Evolutionary conservation across 2,888 invertebrate species (phyloP), one percentile per base, ranked within the genome.

Genomic region (Lottia gigantea): DNA sequence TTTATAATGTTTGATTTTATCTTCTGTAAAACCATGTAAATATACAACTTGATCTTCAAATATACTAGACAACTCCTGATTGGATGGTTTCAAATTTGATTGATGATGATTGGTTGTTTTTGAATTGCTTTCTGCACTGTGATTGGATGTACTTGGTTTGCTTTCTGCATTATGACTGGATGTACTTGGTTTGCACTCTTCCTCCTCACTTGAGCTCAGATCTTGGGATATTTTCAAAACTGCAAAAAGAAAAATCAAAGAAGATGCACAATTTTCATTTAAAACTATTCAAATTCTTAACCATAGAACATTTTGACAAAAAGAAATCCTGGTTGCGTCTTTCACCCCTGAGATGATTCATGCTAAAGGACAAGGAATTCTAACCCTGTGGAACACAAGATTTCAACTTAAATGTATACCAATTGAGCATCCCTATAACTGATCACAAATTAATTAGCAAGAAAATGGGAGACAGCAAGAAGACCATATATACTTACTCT

Each of bases 1-100:
- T 68, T 75, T 82, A 67, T 83, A 80, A 40, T 72, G 78, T 63
- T 82, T 84, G 64, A 71, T 72, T 8, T 78, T 71, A 7, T 82
- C 80, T 7, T 74, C 72, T 11, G 78, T 55, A 16, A 86, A 71
- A 14, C 80, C 77, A 26, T 84, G 78, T 62, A 86, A 78, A 71
- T 81, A 82, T 7, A 83, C 72, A 0, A 76, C 73, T 4, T 80
- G 66, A 7, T 81, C 85, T 46, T 76, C 70, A 72, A 87, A 83
- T 65, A 85, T 74, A 63, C 80, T 71, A 0, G 80, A 78, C 62
- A 85, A 68, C 4, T 64, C 45, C 25, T 46, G n/a, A 66, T 23
- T 66, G 16, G 47, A 11, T 12, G 45, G 14, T 47, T 16, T 66
- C 25, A 4, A 19, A n/a, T 40, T 46, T 14, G 8, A 12, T 45